phyloP scores from a whole-genome alignment of 1,140 invertebrate genomes.

The Lanistes nyassanus region DNA sequence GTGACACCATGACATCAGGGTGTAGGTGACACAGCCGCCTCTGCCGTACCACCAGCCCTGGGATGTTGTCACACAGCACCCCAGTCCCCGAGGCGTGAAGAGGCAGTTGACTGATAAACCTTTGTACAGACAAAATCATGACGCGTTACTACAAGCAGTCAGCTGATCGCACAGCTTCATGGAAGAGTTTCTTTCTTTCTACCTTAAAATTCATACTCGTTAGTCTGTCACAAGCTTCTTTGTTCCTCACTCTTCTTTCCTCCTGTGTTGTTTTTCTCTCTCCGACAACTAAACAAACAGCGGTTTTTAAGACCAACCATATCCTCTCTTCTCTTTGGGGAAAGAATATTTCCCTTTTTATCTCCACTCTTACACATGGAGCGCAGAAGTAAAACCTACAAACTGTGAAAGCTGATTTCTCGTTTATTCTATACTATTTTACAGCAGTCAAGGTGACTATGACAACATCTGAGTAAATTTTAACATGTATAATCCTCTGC shows the following conservation, averaged over 20 bases:
- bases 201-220: constrained; percentile 19
- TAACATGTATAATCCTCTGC: no score
- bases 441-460: no score
- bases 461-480: no score
- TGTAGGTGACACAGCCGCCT: constrained; percentile 68
- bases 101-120: constrained; percentile 63
- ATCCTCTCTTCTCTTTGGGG: no score
- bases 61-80: constrained; percentile 64
- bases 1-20: constrained; percentile 69
- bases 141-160: constrained; percentile 1
- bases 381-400: no score
- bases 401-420: no score
- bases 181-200: constrained; percentile 5
- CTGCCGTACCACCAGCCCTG: constrained; percentile 60
- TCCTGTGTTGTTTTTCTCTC: background rate
- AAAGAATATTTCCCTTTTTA: no score
- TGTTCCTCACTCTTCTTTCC: constrained; percentile 76
- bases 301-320: no score
- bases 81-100: constrained; percentile 58
- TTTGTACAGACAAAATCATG: constrained; percentile 33
- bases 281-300: no score
- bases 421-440: no score
- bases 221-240: constrained; percentile 66
- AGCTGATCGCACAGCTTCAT: constrained; percentile 1
- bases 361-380: no score